Evolutionary conservation across 2,797 vertebrate genomes (phyloP).

Genomic region (Sebastes aleutianus): DNA sequence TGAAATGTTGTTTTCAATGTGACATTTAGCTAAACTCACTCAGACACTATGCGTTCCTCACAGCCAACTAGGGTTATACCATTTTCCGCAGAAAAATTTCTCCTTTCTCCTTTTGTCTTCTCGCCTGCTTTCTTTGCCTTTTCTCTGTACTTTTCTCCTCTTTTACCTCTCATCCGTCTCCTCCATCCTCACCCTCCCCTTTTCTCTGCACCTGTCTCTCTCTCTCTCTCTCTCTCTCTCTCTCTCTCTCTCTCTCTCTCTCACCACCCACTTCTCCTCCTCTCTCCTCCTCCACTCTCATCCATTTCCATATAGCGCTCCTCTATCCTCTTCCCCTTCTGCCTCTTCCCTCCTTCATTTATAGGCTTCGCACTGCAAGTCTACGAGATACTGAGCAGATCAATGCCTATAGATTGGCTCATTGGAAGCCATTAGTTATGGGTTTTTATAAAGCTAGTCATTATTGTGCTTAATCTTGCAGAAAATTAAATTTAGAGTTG

Average conservation of each 20-base stretch:
- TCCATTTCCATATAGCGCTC: background rate
- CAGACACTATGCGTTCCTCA: background rate
- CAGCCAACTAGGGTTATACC: background rate
- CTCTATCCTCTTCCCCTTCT: background rate
- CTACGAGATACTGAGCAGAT: slow-evolving; percentile 86
- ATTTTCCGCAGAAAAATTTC: background rate
- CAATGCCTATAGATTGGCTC: slow-evolving; percentile 89
- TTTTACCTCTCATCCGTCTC: background rate
- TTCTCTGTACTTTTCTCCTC: background rate
- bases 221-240: background rate
- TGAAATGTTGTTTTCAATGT: background rate
- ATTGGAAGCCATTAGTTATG: slow-evolving; percentile 91
- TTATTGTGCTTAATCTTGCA: slow-evolving; percentile 96
- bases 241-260: background rate
- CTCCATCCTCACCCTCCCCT: background rate
- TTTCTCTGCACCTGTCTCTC: background rate
- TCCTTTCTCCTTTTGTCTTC: background rate
- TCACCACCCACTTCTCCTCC: background rate
- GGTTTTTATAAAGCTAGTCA: slow-evolving; percentile 91
- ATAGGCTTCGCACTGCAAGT: slow-evolving; percentile 68
- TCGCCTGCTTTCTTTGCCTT: background rate
- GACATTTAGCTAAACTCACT: background rate
- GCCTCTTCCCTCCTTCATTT: slow-evolving; percentile 54
- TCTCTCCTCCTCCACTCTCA: background rate
- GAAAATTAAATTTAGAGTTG: slow-evolving; percentile 95